Evolutionary conservation across 2,113 vertebrate genomes (phyloP), one percentile per base, ranked within the genome.

Genomic region (Seriola dumerili): DNA sequence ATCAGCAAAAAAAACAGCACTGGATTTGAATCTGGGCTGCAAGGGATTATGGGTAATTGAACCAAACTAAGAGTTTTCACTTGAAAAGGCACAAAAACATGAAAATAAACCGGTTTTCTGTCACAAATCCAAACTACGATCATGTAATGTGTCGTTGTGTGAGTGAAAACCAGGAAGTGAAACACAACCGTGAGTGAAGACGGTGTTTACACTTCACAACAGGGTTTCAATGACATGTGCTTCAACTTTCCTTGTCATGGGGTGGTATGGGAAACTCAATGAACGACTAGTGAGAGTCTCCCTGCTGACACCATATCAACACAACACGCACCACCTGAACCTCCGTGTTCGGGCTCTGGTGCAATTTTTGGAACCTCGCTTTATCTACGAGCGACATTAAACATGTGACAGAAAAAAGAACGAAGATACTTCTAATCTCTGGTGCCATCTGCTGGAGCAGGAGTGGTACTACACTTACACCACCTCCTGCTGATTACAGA

Each of bases 301-400:
- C 88, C 96, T 97, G 97, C 97, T 98, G 55, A 97, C 97, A 57
- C 97, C 96, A 65, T 32, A 55, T 0, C 97, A 96, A 97, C 97
- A 95, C 97, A 0, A 48, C 17, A 0, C 36, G 97, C 97, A 96
- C 92, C 96, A 75, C 81, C 94, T 79, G 36, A 0, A 1, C 78
- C 0, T 0, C 0, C 0, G 0, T 0, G 91, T 76, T 85, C 76
- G 54, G 94, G 0, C 4, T 9, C 80, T 0, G 97, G 96, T 96
- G 97, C 97, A 99, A 99, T 99, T 99, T 99, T 99, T 99, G 98
- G 97, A 98, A 96, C 70, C 93, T 55, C 72, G 61, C 66, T 50
- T 0, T 0, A 0, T 6, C 0, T 0, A 0, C 6, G 32, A 69
- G 64, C 55, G 1, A 50, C 2, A 12, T 11, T 1, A 11, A 10